Percentiles rank a stretch among this genome's conserved stretches.
phyloP scores from a whole-genome alignment of 1,140 invertebrate genomes.

The Plutomurus gul region DNA sequence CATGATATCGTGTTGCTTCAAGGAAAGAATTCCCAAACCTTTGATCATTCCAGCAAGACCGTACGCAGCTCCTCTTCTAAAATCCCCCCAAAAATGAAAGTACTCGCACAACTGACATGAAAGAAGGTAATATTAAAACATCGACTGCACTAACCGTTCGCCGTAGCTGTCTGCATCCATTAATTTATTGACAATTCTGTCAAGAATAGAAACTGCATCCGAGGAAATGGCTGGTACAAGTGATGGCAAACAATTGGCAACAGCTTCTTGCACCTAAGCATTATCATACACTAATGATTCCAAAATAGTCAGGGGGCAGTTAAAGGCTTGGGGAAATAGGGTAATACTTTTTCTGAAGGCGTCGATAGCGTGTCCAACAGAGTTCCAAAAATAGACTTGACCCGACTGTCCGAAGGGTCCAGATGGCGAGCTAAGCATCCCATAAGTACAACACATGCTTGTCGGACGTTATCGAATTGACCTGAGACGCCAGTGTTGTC shows the following conservation, averaged over 20 bases:
- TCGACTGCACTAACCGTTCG: constrained; percentile 71
- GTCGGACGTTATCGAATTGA: constrained; percentile 88
- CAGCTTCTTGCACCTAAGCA: constrained; percentile 93
- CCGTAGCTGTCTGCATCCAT: constrained; percentile 95
- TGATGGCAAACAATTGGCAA: constrained; percentile 93
- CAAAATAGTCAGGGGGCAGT: too few species aligned
- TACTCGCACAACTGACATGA: neutral
- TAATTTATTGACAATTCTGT: constrained; percentile 84
- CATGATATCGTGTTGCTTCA: constrained; percentile 97
- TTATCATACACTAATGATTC: too few species aligned
- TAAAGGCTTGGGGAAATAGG: neutral
- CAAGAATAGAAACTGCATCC: constrained; percentile 83
- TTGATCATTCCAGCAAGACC: constrained; percentile 88
- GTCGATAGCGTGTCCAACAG: constrained; percentile 90
- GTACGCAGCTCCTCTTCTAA: constrained; percentile 74
- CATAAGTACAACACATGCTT: constrained; percentile 96
- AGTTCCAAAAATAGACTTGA: constrained; percentile 88
- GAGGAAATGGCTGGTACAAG: constrained; percentile 89
- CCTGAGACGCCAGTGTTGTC: constrained; percentile 87
- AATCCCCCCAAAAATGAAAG: neutral
- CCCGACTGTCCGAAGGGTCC: constrained; percentile 83
- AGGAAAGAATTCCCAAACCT: constrained; percentile 91
- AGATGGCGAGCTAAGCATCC: constrained; percentile 94
- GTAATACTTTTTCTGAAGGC: constrained; percentile 84
- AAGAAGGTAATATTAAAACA: constrained; percentile 34